A percentile compares a stretch with the other conserved stretches of the same genome.
Evolutionary conservation across 2,888 invertebrate species (phyloP).

Genomic region (Steinernema scapterisci): DNA sequence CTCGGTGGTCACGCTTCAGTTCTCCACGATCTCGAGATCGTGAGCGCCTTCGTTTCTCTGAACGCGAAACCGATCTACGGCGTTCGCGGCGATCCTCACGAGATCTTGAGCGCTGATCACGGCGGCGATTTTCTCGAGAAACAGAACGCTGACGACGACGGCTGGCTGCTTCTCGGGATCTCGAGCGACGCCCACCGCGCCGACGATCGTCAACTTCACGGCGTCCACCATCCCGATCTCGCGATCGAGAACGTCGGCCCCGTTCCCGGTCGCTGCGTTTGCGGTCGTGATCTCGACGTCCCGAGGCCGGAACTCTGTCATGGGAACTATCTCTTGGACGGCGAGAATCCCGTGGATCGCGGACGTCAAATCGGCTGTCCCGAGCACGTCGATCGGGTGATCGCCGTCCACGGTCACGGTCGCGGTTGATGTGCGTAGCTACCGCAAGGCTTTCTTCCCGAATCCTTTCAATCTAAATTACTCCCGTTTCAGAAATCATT

Average conservation of each 20-base stretch:
- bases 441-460: slow-evolving; percentile 12
- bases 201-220: not conserved
- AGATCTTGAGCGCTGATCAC: not conserved
- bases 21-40: slow-evolving; percentile 8
- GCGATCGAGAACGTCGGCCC: not conserved
- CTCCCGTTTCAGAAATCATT: no score
- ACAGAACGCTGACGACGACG: slow-evolving; percentile 5
- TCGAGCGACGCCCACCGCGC: not conserved
- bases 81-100: slow-evolving; percentile 2
- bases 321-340: not conserved
- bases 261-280: not conserved
- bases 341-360: not conserved
- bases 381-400: not conserved
- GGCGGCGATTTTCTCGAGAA: slow-evolving; percentile 1
- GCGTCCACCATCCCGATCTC: not conserved
- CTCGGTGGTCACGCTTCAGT: not conserved
- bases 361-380: not conserved
- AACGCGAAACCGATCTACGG: not conserved
- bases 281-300: not conserved
- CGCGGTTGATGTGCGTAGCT: not conserved
- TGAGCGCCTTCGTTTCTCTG: not conserved
- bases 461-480: slow-evolving; percentile 5
- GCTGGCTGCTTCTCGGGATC: not conserved
- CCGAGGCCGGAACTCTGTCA: not conserved
- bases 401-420: not conserved